Base-by-base conservation (phyloP, 2,888 invertebrate genomes). In the Aspidiotus rigidus region DNA sequence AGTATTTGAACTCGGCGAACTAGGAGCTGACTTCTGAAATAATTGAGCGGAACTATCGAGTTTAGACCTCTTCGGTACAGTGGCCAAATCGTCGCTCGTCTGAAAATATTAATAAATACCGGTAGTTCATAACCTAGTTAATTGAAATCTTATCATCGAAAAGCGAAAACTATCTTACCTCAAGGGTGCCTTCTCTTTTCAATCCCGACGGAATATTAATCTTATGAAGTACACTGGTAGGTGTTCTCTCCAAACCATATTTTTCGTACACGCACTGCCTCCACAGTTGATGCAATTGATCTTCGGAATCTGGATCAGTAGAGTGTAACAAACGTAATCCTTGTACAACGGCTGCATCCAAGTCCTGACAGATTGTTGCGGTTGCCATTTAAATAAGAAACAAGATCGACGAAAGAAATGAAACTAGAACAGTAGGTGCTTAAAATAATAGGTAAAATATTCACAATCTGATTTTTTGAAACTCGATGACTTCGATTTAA, bases 141-240 rank as follows among this genome's bases (percentile, higher is more conserved):
- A 28, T 28, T 5, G 28, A 28, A 28, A 28, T 28, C 28, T 28
- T 5, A 28, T 28, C 28, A 28, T 28, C 2, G 28, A 28, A 1
- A 28, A 28, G 28, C 28, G 5, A 28, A 28, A 28, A 28, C 15
- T 28, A 15, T n/a, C n/a, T 40, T 64, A 64, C 64, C 41, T 64
- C 64, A 17, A 55, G 41, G 8, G 41, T 54, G 28, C 42, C 44
- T 60, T 67, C 67, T 44, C 67, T 42, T 53, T 67, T 67, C 39
- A 67, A 15, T 49, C 59, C 67, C 10, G 67, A 28, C 3, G 67
- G 67, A 28, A 67, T 49, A 42, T 60, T 64, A 16, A 70, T 59
- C 10, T 70, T 70, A 55, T 60, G 55, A 5, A 70, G 59, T 11
- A 70, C 66, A 64, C 70, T 70, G 15, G 59, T 57, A 7, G 70